These are phyloP conservation scores for Hemaris fuciformis DNA, from an alignment of 2,888 invertebrate species.

Conservation along the genomic window DNA sequence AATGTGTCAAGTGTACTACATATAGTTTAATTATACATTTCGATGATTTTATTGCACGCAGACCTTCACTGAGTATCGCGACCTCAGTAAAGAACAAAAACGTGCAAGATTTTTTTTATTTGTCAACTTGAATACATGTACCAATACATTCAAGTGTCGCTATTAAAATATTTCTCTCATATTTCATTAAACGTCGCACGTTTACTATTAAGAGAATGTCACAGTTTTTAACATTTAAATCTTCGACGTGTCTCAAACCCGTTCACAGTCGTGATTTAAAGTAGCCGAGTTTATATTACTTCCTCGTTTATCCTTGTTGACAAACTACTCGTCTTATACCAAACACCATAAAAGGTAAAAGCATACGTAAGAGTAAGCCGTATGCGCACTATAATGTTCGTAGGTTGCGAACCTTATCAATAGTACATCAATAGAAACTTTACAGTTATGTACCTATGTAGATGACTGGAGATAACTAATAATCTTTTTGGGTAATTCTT, in stretches of 20 bases:
- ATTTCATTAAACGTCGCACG: constrained; percentile 11
- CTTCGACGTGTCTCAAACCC: constrained; percentile 36
- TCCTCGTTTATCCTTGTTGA: constrained; percentile 36
- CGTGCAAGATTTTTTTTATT: not conserved
- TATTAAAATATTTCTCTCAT: constrained; percentile 14
- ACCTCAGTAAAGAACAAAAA: not conserved
- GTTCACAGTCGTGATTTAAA: constrained; percentile 30
- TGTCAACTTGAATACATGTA: not conserved
- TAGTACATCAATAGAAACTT: constrained; percentile 1
- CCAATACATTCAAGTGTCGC: not conserved
- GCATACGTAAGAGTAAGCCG: not conserved
- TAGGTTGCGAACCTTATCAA: not conserved
- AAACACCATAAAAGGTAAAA: not conserved
- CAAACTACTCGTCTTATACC: constrained; percentile 18
- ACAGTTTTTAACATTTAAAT: constrained; percentile 38
- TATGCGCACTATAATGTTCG: not conserved
- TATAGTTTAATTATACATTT: constrained; percentile 1
- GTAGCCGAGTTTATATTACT: constrained; percentile 24
- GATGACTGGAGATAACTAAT: not conserved
- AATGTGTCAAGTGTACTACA: constrained; percentile 4
- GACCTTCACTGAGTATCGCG: not conserved
- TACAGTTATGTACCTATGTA: not conserved
- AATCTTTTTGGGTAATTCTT: not conserved
- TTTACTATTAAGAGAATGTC: constrained; percentile 34
- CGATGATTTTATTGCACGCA: not conserved